phyloP scores from a whole-genome alignment of 1,140 invertebrate genomes.

The Lasaia peninsularis region DNA sequence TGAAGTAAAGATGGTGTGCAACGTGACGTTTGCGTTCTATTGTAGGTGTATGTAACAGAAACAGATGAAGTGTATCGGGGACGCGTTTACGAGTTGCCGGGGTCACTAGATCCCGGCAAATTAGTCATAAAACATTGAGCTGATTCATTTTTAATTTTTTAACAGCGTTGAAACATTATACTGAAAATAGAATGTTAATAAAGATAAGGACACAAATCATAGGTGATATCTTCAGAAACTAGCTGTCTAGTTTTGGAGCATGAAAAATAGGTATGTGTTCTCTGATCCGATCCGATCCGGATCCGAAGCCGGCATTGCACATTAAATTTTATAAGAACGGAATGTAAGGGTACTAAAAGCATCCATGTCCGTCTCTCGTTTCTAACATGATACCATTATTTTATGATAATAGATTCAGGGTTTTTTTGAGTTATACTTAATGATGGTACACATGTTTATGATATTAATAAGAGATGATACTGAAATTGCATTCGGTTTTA shows the following conservation, averaged over 20 bases:
- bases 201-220: neutral
- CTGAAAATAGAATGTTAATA: neutral
- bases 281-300: no score
- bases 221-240: neutral
- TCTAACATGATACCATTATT: no score
- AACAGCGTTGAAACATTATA: constrained; percentile 29
- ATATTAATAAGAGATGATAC: no score
- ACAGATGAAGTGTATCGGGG: constrained; percentile 41
- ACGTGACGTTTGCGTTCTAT: neutral
- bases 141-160: constrained; percentile 54
- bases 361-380: no score
- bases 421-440: no score
- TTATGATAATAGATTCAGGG: no score
- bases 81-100: constrained; percentile 61
- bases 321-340: no score
- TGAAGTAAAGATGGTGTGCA: neutral
- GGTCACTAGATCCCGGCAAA: constrained; percentile 66
- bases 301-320: no score
- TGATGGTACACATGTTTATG: no score
- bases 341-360: no score
- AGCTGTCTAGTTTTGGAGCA: neutral
- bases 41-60: neutral
- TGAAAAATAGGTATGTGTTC: neutral
- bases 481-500: no score
- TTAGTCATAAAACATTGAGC: constrained; percentile 56